A percentile compares a stretch with the other conserved stretches of the same genome.
These are phyloP conservation scores for Drosophila arawakana DNA, from an alignment of 1,140 invertebrate species.

Conservation along the genomic window DNA sequence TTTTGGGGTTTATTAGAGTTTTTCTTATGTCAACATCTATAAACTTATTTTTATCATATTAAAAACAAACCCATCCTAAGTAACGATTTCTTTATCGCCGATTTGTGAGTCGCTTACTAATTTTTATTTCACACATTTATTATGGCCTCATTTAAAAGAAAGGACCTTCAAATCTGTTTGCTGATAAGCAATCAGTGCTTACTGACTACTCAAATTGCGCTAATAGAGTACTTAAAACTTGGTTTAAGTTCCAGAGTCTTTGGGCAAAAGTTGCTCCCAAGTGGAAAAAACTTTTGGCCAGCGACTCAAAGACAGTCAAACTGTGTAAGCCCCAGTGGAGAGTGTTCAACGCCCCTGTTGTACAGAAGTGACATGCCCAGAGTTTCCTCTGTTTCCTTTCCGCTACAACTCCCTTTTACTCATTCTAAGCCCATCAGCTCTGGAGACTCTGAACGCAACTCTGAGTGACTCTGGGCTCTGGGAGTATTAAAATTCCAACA, in stretches of 20 bases:
- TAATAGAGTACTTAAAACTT: slow-evolving; percentile 58
- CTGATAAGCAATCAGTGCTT: not conserved
- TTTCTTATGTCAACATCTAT: no score
- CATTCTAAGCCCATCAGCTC: not conserved
- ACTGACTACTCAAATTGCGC: slow-evolving; percentile 31
- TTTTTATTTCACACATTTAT: not conserved
- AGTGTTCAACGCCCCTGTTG: slow-evolving; percentile 18
- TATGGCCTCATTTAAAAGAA: slow-evolving; percentile 10
- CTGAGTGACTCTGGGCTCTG: slow-evolving; percentile 12
- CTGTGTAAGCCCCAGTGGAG: not conserved
- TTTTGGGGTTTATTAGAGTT: no score
- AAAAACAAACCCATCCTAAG: no score
- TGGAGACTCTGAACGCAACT: not conserved
- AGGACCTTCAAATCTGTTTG: slow-evolving; percentile 24
- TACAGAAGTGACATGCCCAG: slow-evolving; percentile 41
- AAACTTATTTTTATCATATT: no score
- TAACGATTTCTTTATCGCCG: not conserved
- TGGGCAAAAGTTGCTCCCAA: not conserved
- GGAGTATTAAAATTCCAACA: slow-evolving; percentile 81
- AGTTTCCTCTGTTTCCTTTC: not conserved
- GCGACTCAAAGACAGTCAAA: slow-evolving; percentile 5
- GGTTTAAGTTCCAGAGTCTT: not conserved
- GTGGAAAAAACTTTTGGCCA: slow-evolving; percentile 33
- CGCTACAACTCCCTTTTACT: not conserved
- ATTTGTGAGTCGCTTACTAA: not conserved